phyloP scores from a whole-genome alignment of 2,113 vertebrate genomes.

The Malurus cyaneus region DNA sequence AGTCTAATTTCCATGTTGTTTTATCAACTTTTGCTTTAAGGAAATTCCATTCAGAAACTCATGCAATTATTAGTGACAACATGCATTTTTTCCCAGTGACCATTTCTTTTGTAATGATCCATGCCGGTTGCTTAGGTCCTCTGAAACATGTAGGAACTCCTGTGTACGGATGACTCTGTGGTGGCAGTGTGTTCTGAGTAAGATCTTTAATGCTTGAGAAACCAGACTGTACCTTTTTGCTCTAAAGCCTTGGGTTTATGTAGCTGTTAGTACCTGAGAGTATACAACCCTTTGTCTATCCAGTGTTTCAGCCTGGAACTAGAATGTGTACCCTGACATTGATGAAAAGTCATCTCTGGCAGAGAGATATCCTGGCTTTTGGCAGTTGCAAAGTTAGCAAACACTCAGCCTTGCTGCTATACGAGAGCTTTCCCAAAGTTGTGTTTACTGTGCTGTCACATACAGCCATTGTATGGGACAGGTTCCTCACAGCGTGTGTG shows the following conservation, averaged over 20 bases:
- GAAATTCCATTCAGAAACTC: background rate
- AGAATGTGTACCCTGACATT: background rate
- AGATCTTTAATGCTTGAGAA: background rate
- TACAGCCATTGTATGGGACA: rapidly evolving
- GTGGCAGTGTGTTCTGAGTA: background rate
- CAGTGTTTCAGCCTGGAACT: background rate
- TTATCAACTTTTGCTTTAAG: background rate
- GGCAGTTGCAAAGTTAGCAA: background rate
- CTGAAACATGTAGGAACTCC: background rate
- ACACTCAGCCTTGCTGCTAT: background rate
- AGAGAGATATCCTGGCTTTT: rapidly evolving
- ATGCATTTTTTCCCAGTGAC: background rate
- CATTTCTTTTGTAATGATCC: background rate
- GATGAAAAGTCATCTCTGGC: background rate
- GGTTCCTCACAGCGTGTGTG: rapidly evolving
- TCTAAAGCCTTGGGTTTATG: background rate
- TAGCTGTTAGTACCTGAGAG: background rate
- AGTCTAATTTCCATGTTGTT: background rate
- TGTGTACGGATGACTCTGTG: background rate
- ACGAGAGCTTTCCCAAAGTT: background rate
- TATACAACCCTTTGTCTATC: rapidly evolving
- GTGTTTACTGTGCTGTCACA: background rate
- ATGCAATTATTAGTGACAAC: background rate
- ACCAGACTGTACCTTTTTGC: background rate
- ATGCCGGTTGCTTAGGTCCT: background rate